Base-by-base conservation (phyloP, 2,888 invertebrate genomes). In the Drosophila nigricruria region DNA sequence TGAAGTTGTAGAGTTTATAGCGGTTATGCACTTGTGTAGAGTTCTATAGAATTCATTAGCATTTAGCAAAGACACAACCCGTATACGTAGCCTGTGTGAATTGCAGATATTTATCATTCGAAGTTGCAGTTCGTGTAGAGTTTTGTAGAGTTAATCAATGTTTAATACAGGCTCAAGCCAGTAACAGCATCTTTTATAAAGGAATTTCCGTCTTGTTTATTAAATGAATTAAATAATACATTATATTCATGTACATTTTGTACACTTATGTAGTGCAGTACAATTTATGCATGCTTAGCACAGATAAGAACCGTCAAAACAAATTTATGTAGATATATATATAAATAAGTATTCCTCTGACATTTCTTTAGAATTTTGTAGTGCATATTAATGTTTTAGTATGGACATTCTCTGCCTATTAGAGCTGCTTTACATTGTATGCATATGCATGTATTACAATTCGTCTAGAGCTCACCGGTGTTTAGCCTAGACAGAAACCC, bases 401-500 rank as follows among this genome's bases (percentile, higher is more conserved):
- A 20, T 23, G 14, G 6, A 1, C 4, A 23, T 43, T 12, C 43
- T 43, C 23, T 23, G 16, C 16, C 23, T 43, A 14, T 16, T 8
- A 10, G 40, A 9, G 40, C 6, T 30, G 30, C 27, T n/a, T n/a
- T 12, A 16, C 5, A 40, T 40, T 27, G 9, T 30, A 30, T 9
- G 1, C 2, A 12, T 6, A 5, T 27, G 9, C 8, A 16, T 8
- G 9, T 4, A 1, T 9, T 10, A 5, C 2, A 16, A 52, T 5
- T 5, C 0, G 30, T 10, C 10, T 23, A 25, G 9, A 52, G 23
- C 4, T 23, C 16, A 5, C 2, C 5, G 2, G 3, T 16, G 1
- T 14, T 32, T 23, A 52, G 52, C 52, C 2, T n/a, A 36, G 23
- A 23, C 66, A 43, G 60, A 38, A 79, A 76, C 77, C 77, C 27